Conservation (phyloP, 2,797 vertebrate genomes). For the Gymnothorax reevesii region DNA sequence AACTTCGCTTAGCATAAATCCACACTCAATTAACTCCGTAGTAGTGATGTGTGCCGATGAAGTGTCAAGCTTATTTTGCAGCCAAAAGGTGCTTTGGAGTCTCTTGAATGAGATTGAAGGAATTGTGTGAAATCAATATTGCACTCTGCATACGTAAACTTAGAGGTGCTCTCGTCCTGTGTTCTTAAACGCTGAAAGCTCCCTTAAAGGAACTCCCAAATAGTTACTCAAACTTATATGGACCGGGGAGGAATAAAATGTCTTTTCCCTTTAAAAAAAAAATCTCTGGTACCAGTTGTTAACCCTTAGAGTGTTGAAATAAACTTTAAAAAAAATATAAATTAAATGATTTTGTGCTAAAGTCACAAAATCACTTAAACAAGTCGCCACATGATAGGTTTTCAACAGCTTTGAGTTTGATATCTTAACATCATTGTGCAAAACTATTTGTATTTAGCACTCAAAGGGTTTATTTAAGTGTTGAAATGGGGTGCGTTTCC, state of each 20-base stretch:
- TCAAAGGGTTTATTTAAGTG: no score
- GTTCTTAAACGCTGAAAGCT: background rate
- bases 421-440: no score
- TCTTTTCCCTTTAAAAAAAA: background rate
- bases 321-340: no score
- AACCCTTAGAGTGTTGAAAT: background rate
- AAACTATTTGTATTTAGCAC: no score
- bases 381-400: no score
- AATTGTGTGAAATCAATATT: background rate
- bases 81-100: background rate
- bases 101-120: background rate
- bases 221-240: background rate
- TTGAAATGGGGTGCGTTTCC: no score
- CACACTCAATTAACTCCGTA: background rate
- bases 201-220: background rate
- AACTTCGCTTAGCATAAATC: background rate
- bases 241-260: background rate
- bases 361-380: no score
- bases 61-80: background rate
- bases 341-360: no score
- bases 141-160: background rate
- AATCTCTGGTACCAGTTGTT: background rate
- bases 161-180: background rate
- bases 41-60: background rate
- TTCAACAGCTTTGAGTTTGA: no score